These are phyloP conservation scores for Conus canariensis DNA, from an alignment of 2,888 invertebrate species.

Conservation along the genomic window DNA sequence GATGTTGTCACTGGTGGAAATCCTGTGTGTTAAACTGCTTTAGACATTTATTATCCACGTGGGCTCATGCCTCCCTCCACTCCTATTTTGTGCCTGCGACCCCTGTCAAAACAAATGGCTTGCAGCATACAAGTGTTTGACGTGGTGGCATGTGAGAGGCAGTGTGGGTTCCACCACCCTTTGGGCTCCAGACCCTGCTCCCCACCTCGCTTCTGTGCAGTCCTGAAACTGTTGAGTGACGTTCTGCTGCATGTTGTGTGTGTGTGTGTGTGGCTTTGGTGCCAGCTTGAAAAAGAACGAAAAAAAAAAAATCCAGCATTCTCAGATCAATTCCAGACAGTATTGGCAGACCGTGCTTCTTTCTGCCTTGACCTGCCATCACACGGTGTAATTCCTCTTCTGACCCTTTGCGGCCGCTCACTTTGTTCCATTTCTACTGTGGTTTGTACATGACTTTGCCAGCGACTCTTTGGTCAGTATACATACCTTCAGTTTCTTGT, in stretches of 20 bases:
- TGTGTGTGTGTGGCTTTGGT: not conserved
- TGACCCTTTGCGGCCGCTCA: not conserved
- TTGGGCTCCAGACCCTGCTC: not conserved
- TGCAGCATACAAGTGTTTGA: not conserved
- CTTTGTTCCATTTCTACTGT: not conserved
- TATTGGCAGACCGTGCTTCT: not conserved
- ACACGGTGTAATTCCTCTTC: not conserved
- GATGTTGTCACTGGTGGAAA: not conserved
- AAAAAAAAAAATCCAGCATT: conserved; percentile 4
- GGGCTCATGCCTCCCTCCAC: not conserved
- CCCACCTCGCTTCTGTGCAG: not conserved
- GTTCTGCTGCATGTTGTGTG: not conserved
- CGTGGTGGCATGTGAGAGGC: not conserved
- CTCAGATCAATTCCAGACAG: conserved; percentile 17
- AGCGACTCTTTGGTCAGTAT: not conserved
- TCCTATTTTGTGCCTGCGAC: not conserved
- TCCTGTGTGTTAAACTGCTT: conserved; percentile 4
- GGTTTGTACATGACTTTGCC: not conserved
- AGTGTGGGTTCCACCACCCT: not conserved
- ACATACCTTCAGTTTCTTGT: not conserved
- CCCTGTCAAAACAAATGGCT: not conserved
- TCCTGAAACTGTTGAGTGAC: not conserved
- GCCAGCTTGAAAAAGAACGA: not conserved
- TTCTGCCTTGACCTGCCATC: not conserved
- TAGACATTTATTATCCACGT: not conserved